Conservation (phyloP, 2,113 vertebrate genomes). For the Orcinus orca region DNA sequence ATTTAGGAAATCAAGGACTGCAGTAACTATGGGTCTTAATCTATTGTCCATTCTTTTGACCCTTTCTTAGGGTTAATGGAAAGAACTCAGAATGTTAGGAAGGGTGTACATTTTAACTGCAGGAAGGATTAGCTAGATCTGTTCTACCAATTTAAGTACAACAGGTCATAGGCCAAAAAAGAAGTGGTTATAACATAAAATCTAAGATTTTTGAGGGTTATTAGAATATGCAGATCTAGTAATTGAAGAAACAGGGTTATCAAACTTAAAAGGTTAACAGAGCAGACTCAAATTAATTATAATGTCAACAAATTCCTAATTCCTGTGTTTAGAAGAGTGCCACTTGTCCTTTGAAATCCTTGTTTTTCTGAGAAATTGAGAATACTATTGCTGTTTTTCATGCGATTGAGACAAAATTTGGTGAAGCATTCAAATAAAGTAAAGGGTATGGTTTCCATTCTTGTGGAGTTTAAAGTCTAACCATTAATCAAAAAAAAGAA, state of each 20-base stretch:
- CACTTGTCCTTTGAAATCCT: conserved; percentile 50
- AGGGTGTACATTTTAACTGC: conserved; percentile 45
- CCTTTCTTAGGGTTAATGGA: conserved; percentile 53
- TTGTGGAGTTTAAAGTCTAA: neutral
- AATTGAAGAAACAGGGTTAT: conserved; percentile 56
- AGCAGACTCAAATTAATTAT: conserved; percentile 30
- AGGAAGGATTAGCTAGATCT: conserved; percentile 36
- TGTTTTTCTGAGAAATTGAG: conserved; percentile 30
- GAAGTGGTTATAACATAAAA: conserved; percentile 44
- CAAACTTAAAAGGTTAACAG: conserved; percentile 53
- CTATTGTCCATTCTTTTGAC: neutral
- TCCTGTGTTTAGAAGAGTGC: neutral
- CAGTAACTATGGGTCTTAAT: neutral
- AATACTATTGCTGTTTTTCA: neutral
- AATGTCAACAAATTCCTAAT: conserved; percentile 56
- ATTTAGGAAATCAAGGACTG: conserved; percentile 12
- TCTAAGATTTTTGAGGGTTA: conserved; percentile 25
- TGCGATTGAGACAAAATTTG: neutral
- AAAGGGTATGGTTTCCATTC: neutral
- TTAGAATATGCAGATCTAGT: conserved; percentile 62
- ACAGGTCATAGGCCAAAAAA: conserved; percentile 49
- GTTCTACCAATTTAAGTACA: conserved; percentile 57
- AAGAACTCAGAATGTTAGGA: conserved; percentile 22
- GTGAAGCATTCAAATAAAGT: neutral
- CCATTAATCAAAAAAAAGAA: neutral